A percentile compares a stretch with the other conserved stretches of the same genome.
phyloP scores from a whole-genome alignment of 2,113 vertebrate species.

The Eptatretus burgeri region DNA sequence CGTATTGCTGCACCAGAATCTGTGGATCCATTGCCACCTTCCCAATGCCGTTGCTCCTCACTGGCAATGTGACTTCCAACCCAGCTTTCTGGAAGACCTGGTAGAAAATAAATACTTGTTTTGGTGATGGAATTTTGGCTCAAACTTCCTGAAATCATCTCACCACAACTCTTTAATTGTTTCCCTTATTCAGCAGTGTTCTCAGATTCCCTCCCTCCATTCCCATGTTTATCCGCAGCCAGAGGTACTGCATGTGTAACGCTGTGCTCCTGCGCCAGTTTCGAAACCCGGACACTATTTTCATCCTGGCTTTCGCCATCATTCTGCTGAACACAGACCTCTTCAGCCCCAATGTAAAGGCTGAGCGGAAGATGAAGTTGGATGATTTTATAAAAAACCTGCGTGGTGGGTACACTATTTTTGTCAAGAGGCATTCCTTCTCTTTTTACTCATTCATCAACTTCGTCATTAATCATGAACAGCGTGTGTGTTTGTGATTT shows the following conservation, averaged over 20 bases:
- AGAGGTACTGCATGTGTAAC: slow-evolving; percentile 4
- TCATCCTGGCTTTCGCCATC: slow-evolving; percentile 6
- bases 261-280: slow-evolving; percentile 7
- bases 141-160: not conserved
- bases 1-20: no score
- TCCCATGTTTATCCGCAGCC: slow-evolving; percentile 10
- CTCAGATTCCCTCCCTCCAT: not conserved
- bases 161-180: no score
- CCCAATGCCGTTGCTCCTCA: no score
- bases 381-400: slow-evolving; percentile 1
- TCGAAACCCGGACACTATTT: slow-evolving; percentile 2
- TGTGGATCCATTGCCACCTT: no score
- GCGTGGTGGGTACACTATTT: not conserved
- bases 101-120: not conserved
- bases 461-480: not conserved
- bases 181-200: no score
- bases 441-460: not conserved
- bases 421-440: not conserved
- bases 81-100: no score
- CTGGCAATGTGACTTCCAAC: no score
- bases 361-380: slow-evolving; percentile 2
- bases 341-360: slow-evolving; percentile 5
- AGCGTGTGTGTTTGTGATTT: not conserved
- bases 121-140: slow-evolving; percentile 4
- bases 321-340: slow-evolving; percentile 2